Evolutionary conservation across 2,888 invertebrate species (phyloP), one percentile per base, ranked within the genome.

Genomic region (Rotaria magnacalcarata): DNA sequence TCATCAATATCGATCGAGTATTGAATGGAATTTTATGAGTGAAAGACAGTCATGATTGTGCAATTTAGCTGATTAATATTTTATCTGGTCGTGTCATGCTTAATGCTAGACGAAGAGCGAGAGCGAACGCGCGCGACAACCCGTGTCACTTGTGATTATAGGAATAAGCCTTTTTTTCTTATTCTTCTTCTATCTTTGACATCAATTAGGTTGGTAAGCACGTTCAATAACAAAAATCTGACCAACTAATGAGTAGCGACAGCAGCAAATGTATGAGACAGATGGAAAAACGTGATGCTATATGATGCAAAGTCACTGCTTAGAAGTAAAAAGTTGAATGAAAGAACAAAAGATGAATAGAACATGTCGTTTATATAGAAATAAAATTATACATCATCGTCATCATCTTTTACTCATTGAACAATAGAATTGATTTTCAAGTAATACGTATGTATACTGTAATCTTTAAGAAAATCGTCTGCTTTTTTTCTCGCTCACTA

Each of bases 11-110:
- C 67, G 67, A 67, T 67, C 34, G 67, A 67, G 34, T 41, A 67
- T 11, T 34, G 19, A 67, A 67, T 67, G 34, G 67, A 34, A 67
- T 67, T 67, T 67, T 67, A 19, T 67, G 67, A 67, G 27, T 34
- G 34, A 27, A 67, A 34, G 67, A 34, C 67, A 67, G 34, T 19
- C 67, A 34, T 67, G 67, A 67, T 67, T 67, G 67, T 67, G 67
- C 67, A 67, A 67, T 67, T 67, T 67, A 67, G 67, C 67, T 67
- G 67, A 67, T 67, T 67, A 67, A 67, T 67, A 67, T 67, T 67
- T 67, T 67, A 67, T 67, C 67, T 67, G 34, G 16, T 67, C 67
- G 27, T 67, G 67, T 67, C 67, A 67, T 67, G 67, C 67, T 19
- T 67, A 67, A 41, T 67, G 19, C 67, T 67, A 41, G 67, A 67